Percentiles rank a stretch among this genome's conserved stretches.
Conservation (phyloP, 2,797 vertebrate species). For the Tragelaphus oryx region DNA sequence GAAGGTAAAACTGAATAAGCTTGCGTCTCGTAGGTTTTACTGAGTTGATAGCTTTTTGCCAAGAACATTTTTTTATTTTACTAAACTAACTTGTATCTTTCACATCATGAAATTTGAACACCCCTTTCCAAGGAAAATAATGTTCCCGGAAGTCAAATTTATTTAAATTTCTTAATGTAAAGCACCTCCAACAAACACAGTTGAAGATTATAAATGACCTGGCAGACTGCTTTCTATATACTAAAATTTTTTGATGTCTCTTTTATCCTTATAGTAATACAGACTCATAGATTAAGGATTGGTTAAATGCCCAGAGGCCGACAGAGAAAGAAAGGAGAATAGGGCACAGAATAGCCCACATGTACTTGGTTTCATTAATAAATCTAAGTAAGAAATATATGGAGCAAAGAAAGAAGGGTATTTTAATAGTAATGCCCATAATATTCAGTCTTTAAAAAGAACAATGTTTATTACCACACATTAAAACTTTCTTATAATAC, state of each 20-base stretch:
- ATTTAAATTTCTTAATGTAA: background rate
- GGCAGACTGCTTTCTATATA: background rate
- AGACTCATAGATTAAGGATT: background rate
- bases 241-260: background rate
- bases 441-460: constrained; percentile 3
- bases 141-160: background rate
- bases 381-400: constrained; percentile 12
- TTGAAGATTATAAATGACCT: background rate
- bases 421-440: background rate
- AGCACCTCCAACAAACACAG: background rate
- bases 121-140: background rate
- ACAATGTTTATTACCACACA: background rate
- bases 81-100: background rate
- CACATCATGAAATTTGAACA: background rate
- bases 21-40: background rate
- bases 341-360: background rate
- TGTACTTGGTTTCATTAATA: background rate
- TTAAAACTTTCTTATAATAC: background rate
- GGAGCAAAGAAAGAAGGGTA: background rate
- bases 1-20: background rate
- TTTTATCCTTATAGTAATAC: constrained; percentile 13
- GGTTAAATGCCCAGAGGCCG: background rate
- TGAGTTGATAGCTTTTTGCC: background rate
- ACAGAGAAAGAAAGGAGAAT: background rate
- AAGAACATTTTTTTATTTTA: background rate